Conservation (phyloP, 2,797 vertebrate genomes). For the Crypturellus tataupa region DNA sequence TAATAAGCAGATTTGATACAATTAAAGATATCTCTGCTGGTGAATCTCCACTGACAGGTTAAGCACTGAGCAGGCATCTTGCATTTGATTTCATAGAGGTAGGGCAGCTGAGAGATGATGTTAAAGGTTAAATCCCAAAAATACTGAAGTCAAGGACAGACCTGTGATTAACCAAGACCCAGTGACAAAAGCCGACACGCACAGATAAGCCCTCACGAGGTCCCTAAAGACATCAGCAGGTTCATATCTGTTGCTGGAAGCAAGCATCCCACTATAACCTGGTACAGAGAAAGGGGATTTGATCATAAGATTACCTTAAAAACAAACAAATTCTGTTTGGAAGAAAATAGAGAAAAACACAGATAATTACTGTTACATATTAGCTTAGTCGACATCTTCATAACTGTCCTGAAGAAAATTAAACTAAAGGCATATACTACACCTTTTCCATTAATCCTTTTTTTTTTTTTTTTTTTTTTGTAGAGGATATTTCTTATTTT, state of each 20-base stretch:
- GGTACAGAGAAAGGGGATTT: background rate
- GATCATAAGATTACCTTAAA: background rate
- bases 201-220: too few relatives aligned
- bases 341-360: background rate
- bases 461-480: background rate
- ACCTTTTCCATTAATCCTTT: background rate
- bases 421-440: background rate
- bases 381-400: background rate
- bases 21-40: background rate
- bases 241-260: background rate
- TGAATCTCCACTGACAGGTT: background rate
- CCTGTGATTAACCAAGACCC: background rate
- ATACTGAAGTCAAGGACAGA: background rate
- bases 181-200: background rate
- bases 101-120: background rate
- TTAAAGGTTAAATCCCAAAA: background rate
- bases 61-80: background rate
- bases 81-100: background rate
- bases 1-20: background rate
- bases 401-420: background rate
- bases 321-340: background rate
- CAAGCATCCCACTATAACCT: background rate
- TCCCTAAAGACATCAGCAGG: background rate
- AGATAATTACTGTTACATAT: background rate
- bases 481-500: background rate